These are phyloP conservation scores for Habroteleia sp. DNA, from an alignment of 2,888 invertebrate genomes.

Conservation along the genomic window DNA sequence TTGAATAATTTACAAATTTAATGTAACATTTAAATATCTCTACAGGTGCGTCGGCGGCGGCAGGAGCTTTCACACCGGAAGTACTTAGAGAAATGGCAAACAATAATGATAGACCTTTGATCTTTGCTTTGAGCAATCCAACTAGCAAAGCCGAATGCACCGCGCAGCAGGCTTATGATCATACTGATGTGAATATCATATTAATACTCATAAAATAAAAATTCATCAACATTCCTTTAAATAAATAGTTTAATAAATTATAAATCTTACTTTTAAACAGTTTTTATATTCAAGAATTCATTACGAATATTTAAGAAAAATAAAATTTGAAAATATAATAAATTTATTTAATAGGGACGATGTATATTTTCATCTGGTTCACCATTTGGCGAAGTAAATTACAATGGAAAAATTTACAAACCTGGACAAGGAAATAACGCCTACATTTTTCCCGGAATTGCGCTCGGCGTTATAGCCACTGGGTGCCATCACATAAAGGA, in stretches of 20 bases:
- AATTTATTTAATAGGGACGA: conserved; percentile 86
- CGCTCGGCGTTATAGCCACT: conserved; percentile 95
- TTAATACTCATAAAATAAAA: conserved; percentile 46
- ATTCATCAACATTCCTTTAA: too few species aligned
- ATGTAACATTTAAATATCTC: conserved; percentile 55
- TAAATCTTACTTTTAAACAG: too few species aligned
- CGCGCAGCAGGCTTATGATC: conserved; percentile 95
- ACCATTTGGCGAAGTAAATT: conserved; percentile 93
- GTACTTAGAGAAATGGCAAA: conserved; percentile 93
- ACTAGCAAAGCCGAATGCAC: conserved; percentile 99
- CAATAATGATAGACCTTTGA: conserved; percentile 93
- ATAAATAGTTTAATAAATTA: neutral
- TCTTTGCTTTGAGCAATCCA: conserved; percentile 99
- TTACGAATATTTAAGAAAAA: neutral
- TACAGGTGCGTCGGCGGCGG: conserved; percentile 94
- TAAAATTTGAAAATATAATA: neutral
- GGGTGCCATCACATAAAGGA: conserved; percentile 97
- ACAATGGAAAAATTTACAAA: conserved; percentile 89
- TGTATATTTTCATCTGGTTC: conserved; percentile 98
- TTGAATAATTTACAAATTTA: conserved; percentile 54
- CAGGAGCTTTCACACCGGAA: conserved; percentile 94
- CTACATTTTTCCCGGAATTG: conserved; percentile 98
- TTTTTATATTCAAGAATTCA: too few species aligned
- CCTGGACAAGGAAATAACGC: conserved; percentile 99
- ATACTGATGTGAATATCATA: conserved; percentile 87